Percentiles rank a stretch among this genome's conserved stretches.
Evolutionary conservation across 1,140 invertebrate species (phyloP).

Genomic region (Pteromalus puparum): DNA sequence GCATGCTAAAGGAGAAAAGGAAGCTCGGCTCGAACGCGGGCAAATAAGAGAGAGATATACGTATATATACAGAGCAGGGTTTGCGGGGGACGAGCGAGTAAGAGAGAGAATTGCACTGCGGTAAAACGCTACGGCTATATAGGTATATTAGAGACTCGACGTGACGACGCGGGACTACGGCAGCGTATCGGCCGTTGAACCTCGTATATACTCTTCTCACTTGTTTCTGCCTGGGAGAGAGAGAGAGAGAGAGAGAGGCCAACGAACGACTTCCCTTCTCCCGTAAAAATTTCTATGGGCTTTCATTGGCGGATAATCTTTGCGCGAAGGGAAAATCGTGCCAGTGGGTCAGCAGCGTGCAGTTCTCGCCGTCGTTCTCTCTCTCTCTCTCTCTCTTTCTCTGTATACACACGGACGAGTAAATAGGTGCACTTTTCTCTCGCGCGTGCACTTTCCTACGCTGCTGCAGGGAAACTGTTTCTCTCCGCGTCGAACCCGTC

Average conservation of each 20-base stretch:
- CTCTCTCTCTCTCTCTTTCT: conserved; percentile 5
- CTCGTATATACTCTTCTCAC: neutral
- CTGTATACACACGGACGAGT: conserved; percentile 53
- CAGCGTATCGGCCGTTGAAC: conserved; percentile 47
- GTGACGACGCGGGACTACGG: neutral
- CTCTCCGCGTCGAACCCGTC: conserved; percentile 48
- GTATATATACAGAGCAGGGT: neutral
- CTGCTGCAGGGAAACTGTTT: conserved; percentile 62
- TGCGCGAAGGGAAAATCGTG: conserved; percentile 66
- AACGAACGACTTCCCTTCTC: conserved; percentile 53
- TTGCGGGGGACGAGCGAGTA: neutral
- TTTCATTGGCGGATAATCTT: conserved; percentile 65
- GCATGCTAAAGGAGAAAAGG: neutral
- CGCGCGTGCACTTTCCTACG: conserved; percentile 59
- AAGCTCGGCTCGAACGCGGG: neutral
- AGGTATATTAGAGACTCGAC: conserved; percentile 10
- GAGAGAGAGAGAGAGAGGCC: conserved; percentile 27
- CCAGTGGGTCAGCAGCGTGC: conserved; percentile 60
- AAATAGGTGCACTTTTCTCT: conserved; percentile 64
- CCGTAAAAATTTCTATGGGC: conserved; percentile 60
- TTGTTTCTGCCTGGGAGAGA: neutral
- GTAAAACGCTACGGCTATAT: conserved; percentile 29
- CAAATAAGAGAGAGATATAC: neutral
- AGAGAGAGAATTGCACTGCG: conserved; percentile 18
- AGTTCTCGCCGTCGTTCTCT: conserved; percentile 8